Percentiles rank a stretch among this genome's conserved stretches.
Conservation (phyloP, 2,888 invertebrate genomes). For the Hermodice carunculata region DNA sequence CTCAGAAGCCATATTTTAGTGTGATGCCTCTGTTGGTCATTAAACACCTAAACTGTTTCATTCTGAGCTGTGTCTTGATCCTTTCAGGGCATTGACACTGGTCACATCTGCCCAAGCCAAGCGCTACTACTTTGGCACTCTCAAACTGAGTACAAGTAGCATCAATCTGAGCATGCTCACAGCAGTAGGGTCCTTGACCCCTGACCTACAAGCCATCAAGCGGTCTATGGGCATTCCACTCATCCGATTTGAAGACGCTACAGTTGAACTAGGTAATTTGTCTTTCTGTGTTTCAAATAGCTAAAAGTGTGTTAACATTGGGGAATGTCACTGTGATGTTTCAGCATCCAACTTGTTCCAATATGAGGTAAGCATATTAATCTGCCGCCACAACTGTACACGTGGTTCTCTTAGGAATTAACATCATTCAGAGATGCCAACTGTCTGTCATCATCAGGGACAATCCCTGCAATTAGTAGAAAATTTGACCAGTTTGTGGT, state of each 20-base stretch:
- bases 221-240: constrained; percentile 87
- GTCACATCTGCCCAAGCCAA: constrained; percentile 84
- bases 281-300: background rate
- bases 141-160: constrained; percentile 84
- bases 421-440: no score
- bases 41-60: no score
- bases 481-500: no score
- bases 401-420: no score
- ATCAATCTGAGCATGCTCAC: constrained; percentile 92
- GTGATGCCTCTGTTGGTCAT: no score
- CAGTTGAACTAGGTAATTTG: constrained; percentile 80
- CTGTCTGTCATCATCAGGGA: no score
- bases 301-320: background rate
- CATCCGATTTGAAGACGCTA: constrained; percentile 96
- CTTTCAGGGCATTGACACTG: constrained; percentile 78
- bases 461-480: no score
- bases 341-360: no score
- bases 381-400: no score
- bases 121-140: constrained; percentile 87
- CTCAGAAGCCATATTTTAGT: no score
- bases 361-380: no score
- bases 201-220: constrained; percentile 84
- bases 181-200: constrained; percentile 83
- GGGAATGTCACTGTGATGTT: background rate
- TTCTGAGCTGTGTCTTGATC: no score